A percentile compares a stretch with the other conserved stretches of the same genome.
These are phyloP conservation scores for Tigriopus californicus DNA, from an alignment of 2,888 invertebrate species.

Conservation along the genomic window DNA sequence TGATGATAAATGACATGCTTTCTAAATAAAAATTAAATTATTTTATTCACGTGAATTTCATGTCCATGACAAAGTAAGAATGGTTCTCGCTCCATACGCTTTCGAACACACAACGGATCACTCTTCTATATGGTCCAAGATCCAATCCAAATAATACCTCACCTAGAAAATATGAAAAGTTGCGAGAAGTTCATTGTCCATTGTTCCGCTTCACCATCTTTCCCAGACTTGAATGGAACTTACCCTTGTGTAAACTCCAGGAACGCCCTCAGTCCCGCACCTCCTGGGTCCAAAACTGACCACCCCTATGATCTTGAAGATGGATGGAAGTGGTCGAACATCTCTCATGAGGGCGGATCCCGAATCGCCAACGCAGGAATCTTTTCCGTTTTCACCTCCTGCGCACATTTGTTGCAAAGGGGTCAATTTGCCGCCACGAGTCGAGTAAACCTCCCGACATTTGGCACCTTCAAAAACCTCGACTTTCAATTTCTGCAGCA, in stretches of 20 bases:
- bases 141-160: slow-evolving; percentile 1
- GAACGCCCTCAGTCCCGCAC: slow-evolving; percentile 3
- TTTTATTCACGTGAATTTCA: too few species aligned
- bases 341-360: slow-evolving; percentile 10
- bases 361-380: slow-evolving; percentile 11
- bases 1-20: too few species aligned
- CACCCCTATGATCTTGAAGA: neutral
- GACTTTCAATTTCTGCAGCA: slow-evolving; percentile 4
- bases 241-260: slow-evolving; percentile 1
- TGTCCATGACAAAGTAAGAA: too few species aligned
- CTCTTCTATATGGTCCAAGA: neutral
- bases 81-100: too few species aligned
- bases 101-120: too few species aligned
- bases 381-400: slow-evolving; percentile 7
- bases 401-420: slow-evolving; percentile 11
- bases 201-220: too few species aligned
- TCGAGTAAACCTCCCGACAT: slow-evolving; percentile 1
- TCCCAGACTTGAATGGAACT: too few species aligned
- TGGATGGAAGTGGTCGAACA: neutral
- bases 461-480: neutral
- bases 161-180: neutral
- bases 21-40: too few species aligned
- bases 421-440: neutral
- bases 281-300: slow-evolving; percentile 12
- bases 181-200: too few species aligned